Base-by-base conservation (phyloP, 2,797 vertebrate species). In the Mormyrops attenuatus region DNA sequence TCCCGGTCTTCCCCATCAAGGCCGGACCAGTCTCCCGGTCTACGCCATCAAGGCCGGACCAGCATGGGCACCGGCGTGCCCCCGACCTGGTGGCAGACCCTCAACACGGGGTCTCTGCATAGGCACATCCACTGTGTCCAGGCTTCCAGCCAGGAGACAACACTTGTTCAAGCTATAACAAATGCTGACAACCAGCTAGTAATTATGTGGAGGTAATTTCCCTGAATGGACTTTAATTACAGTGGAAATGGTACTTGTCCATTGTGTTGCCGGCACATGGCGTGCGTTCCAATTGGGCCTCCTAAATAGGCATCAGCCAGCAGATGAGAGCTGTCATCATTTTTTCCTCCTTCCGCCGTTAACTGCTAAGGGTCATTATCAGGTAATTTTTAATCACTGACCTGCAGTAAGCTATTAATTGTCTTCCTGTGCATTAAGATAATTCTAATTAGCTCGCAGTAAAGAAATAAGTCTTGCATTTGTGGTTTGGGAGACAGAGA, bases 171-270 rank as follows among this genome's bases (percentile, higher is more conserved):
- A 53, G 90, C 91, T 88, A 91, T 94, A 94, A 94, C 95, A 95
- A 95, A 95, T 92, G 94, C 95, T 95, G 95, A 96, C 96, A 96
- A 95, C 95, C 96, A 96, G 95, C 96, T 94, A 93, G 93, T 95
- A 96, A 96, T 96, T 96, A 96, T 92, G 93, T 53, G 93, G 93
- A 95, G 95, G 95, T 94, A 96, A 96, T 95, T 96, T 96, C 97
- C 95, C 94, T 94, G 95, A 95, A 95, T 96, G 95, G 96, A 95
- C 94, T 95, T 96, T 97, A 97, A 97, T 97, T 96, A 96, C 94
- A 92, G 92, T 90, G 94, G 94, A 91, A 91, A 94, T 92, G 93
- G 93, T 94, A 92, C 94, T 91, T 93, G 92, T 93, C 94, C 93
- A 94, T 94, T 94, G 94, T 94, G 93, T 93, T 94, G 88, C 91